These are phyloP conservation scores for Limnephilus marmoratus DNA, from an alignment of 2,888 invertebrate genomes.

Conservation along the genomic window DNA sequence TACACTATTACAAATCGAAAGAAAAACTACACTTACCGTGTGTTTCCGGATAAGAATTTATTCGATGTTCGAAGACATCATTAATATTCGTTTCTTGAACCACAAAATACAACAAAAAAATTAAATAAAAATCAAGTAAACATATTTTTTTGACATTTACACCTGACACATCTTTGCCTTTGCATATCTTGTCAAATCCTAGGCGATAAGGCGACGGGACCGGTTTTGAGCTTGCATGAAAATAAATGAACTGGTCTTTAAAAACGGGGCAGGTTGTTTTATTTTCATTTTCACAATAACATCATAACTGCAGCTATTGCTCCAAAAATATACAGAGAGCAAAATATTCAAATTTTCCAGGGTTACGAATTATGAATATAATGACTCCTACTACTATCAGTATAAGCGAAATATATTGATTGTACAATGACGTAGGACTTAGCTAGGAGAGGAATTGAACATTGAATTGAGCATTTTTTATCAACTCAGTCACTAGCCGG, in stretches of 20 bases:
- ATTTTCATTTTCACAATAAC: neutral
- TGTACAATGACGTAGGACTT: too few species aligned
- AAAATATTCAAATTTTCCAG: neutral
- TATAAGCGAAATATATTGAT: too few species aligned
- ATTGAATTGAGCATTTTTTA: too few species aligned
- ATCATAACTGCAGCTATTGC: neutral
- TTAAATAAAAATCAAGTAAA: neutral
- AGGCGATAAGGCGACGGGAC: too few species aligned
- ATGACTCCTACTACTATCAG: too few species aligned
- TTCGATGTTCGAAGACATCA: neutral
- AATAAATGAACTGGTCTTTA: neutral
- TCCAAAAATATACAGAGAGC: neutral
- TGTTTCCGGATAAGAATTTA: neutral
- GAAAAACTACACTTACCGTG: neutral
- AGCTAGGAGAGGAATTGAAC: too few species aligned
- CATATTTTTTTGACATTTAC: slow-evolving; percentile 39
- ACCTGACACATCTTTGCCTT: slow-evolving; percentile 31
- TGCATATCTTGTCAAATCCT: slow-evolving; percentile 21
- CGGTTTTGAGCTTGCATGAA: neutral
- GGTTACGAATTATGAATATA: too few species aligned
- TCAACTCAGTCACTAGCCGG: too few species aligned
- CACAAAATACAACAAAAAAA: neutral
- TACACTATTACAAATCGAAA: neutral
- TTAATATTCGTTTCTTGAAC: neutral
- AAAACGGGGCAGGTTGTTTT: neutral